Percentiles rank a stretch among this genome's conserved stretches.
Evolutionary conservation across 2,113 vertebrate genomes (phyloP).

Genomic region (Corythornis vintsioides): DNA sequence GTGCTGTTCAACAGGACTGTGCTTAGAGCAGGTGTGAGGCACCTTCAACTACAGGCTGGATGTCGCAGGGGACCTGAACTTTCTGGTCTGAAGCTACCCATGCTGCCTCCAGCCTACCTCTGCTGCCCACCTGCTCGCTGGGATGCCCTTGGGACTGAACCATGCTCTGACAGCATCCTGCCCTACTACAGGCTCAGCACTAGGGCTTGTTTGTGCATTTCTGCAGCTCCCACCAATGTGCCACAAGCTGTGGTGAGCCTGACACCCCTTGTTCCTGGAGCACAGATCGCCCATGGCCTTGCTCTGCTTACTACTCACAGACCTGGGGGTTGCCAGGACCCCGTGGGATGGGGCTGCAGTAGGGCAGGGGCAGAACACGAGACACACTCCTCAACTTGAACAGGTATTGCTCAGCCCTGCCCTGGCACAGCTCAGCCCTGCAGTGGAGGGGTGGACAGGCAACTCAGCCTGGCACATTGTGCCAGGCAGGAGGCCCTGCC

Average conservation of each 20-base stretch:
- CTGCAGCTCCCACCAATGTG: neutral
- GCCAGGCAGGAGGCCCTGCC: accelerated
- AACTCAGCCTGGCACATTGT: neutral
- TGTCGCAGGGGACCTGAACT: neutral
- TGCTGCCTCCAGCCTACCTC: neutral
- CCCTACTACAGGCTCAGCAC: accelerated
- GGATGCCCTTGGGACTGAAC: neutral
- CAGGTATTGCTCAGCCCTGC: no score
- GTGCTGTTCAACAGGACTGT: neutral
- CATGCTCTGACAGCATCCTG: accelerated
- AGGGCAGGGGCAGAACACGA: accelerated
- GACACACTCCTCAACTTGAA: neutral
- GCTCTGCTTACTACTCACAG: neutral
- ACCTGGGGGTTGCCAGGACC: neutral
- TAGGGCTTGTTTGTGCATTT: neutral
- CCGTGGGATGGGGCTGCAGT: neutral
- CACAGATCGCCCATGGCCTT: accelerated
- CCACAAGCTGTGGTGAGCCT: accelerated
- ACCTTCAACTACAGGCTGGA: neutral
- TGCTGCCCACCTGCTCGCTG: slow-evolving; percentile 8
- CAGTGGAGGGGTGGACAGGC: neutral
- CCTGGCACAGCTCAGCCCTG: no score
- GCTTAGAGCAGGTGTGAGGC: slow-evolving; percentile 7
- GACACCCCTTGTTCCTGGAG: accelerated
- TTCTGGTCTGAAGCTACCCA: accelerated